A percentile compares a stretch with the other conserved stretches of the same genome.
phyloP scores from a whole-genome alignment of 2,113 vertebrate genomes.

The Jacana jacana region DNA sequence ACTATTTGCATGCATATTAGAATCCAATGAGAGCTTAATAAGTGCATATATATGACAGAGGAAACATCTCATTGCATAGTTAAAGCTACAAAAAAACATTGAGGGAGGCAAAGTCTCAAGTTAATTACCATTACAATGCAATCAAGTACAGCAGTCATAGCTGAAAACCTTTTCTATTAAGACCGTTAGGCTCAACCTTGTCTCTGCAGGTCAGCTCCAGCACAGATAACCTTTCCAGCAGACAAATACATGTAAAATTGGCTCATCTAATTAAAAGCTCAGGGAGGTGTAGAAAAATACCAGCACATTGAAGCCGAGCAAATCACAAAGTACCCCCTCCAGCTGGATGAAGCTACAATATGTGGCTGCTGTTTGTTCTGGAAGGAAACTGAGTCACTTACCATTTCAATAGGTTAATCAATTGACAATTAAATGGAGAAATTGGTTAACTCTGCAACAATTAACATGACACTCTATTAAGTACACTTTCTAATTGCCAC shows the following conservation, averaged over 20 bases:
- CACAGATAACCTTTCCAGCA: constrained; percentile 82
- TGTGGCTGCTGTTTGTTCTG: constrained; percentile 79
- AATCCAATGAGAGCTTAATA: constrained; percentile 73
- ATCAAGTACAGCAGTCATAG: constrained; percentile 77
- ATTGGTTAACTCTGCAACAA: constrained; percentile 86
- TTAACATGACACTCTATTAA: constrained; percentile 88
- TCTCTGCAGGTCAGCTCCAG: constrained; percentile 77
- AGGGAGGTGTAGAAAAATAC: constrained; percentile 78
- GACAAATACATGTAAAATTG: constrained; percentile 81
- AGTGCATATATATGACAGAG: constrained; percentile 74
- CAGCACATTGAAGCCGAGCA: constrained; percentile 72
- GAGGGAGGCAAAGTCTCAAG: constrained; percentile 71
- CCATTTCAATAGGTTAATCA: constrained; percentile 92
- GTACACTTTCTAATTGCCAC: constrained; percentile 85
- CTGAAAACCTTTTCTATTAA: constrained; percentile 80
- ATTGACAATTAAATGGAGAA: constrained; percentile 88
- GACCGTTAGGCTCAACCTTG: constrained; percentile 72
- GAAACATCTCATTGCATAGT: constrained; percentile 75
- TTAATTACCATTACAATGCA: constrained; percentile 85
- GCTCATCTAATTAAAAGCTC: constrained; percentile 85
- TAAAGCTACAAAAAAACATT: constrained; percentile 67
- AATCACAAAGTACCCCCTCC: constrained; percentile 72
- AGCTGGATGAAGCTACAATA: constrained; percentile 74
- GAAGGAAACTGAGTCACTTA: constrained; percentile 89
- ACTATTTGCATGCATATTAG: constrained; percentile 76